Evolutionary conservation across 2,113 vertebrate species (phyloP).

Genomic region (Nycticryphes semicollaris): DNA sequence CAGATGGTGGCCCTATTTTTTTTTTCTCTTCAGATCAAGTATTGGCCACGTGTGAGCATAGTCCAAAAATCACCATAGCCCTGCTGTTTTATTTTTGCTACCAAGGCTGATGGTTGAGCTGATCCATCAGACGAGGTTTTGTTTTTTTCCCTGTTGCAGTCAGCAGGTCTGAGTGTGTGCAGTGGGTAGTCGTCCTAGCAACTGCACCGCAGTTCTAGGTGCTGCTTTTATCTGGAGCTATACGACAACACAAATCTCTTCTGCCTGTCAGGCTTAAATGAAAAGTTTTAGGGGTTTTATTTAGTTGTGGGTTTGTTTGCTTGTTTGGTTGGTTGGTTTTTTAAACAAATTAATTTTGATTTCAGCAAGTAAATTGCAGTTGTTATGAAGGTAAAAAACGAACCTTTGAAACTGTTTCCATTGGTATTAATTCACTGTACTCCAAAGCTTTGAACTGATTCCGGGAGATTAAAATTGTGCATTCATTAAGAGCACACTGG

Average conservation of each 20-base stretch:
- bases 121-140: neutral
- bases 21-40: neutral
- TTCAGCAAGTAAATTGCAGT: neutral
- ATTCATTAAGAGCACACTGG: neutral
- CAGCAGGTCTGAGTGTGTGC: neutral
- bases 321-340: neutral
- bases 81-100: neutral
- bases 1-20: neutral
- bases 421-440: neutral
- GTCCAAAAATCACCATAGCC: neutral
- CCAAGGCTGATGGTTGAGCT: neutral
- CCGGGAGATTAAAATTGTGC: neutral
- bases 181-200: constrained; percentile 18
- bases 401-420: neutral
- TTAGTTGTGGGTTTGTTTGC: neutral
- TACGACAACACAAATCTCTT: neutral
- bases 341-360: neutral
- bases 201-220: constrained; percentile 3
- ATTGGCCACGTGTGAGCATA: neutral
- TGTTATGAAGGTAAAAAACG: neutral
- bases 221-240: constrained; percentile 8
- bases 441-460: constrained; percentile 3
- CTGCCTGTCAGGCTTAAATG: neutral
- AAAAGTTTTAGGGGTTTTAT: neutral
- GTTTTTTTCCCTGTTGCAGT: neutral